Base-by-base conservation (phyloP, 2,797 vertebrate genomes). In the Gouania willdenowi region DNA sequence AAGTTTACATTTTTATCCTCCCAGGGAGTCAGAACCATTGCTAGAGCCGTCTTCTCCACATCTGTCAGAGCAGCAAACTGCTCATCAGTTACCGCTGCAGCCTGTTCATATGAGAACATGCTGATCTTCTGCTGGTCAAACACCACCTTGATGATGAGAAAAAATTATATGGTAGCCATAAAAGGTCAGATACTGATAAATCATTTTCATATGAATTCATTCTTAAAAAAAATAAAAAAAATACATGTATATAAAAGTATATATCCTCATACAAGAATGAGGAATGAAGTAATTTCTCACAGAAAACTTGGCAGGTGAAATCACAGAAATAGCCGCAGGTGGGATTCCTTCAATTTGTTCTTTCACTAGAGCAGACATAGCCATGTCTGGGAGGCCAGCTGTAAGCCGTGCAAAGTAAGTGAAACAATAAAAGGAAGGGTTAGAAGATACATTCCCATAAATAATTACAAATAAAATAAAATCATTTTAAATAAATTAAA, bases 71-170 rank as follows among this genome's bases (percentile, higher is more conserved):
- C 55, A 1, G 43, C 6, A 3, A 57, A 41, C 61, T 92, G 90
- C 24, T 53, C 38, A 0, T 34, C 2, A 1, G 88, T 91, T 22
- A 92, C 73, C 5, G 77, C 86, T 2, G 49, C 36, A 0, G 86
- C 91, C 75, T 92, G 91, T 42, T 90, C 85, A 9, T 89, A 90
- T 24, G 84, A 87, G 51, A 92, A 91, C 79, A 82, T 69, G 28
- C 68, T 56, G 31, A 92, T 85, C 79, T 89, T 77, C 5, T 5
- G 59, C 27, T 72, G 73, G 60, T 72, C 17, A 47, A 92, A 89
- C 29, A 83, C 82, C 29, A 90, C 88, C 91, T 92, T 34, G 2
- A 48, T 14, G 23, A 48, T 25, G 23, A 8, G 3, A 26, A 2
- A 25, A 13, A 17, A 1, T 43, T 2, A 15, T 4, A 20, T 6